Base-by-base conservation (phyloP, 53 echinoderm and acorn worm species). In the Mesocentrotus franciscanus region DNA sequence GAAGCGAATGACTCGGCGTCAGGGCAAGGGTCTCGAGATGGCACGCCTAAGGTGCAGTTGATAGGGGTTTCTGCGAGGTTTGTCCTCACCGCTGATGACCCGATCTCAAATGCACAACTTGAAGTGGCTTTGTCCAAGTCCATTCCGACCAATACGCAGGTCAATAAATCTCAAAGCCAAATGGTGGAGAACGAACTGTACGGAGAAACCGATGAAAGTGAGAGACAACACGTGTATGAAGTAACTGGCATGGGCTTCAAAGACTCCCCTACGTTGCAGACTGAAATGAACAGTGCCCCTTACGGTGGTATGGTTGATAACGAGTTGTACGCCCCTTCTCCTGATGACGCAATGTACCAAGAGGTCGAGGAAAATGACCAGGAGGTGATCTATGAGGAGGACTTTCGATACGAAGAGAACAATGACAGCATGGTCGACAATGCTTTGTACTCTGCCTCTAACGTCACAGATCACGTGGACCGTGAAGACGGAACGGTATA, bases 101-200 rank as follows among this genome's bases (percentile, higher is more conserved):
- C 74, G 11, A 30, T 33, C 17, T 16, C 42, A 12, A 36, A 20
- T 0, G 81, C 17, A 36, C 16, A 17, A 8, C 78, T 4, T 13
- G 34, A 14, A 78, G 34, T 35, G 13, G 81, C 20, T 17, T 20
- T 36, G 20, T 81, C 81, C 8, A 18, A 22, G 81, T 81, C 81
- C 17, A 81, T 20, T 17, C 81, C 81, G 18, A 16, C 18, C 4
- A 42, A 81, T 81, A 22, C 39, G 17, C 36, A 1, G 81, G 81
- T 81, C 16, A 36, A 81, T 36, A 81, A 81, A 81, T 7, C 12
- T 20, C 20, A 81, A 74, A 74, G 32, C 74, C 29, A 74, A 27
- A 81, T 81, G 81, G 81, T 81, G 36, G 81, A 81, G 4, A 81
- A 81, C 36, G 81, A 81, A 42, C 22, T 81, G 2, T 81, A 81